phyloP scores from a whole-genome alignment of 2,113 vertebrate species.

The Neotoma lepida region DNA sequence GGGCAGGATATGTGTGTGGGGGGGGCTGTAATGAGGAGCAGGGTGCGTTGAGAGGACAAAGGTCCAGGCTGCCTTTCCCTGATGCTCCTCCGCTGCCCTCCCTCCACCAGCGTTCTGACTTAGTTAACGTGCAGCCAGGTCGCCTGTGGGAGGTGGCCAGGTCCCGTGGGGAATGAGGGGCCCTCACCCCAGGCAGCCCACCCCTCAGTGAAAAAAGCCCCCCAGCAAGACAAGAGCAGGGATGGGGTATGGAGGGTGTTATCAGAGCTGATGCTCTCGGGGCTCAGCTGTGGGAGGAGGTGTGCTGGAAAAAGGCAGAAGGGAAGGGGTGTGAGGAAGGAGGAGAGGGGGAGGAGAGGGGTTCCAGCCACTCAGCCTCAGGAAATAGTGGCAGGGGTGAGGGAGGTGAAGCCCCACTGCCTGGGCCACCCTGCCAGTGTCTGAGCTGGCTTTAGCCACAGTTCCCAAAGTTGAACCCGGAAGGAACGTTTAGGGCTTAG shows the following conservation, averaged over 20 bases:
- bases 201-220: background rate
- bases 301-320: background rate
- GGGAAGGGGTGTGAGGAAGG: fast-evolving
- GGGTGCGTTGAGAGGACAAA: background rate
- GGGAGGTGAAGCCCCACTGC: background rate
- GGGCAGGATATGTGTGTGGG: background rate
- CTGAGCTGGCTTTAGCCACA: background rate
- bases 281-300: background rate
- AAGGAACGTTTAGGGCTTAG: fast-evolving
- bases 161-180: background rate
- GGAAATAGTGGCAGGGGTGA: background rate
- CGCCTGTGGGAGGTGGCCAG: background rate
- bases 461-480: background rate
- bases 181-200: background rate
- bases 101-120: background rate
- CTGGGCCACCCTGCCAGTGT: fast-evolving
- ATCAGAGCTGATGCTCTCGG: background rate
- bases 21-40: too few relatives aligned
- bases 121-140: background rate
- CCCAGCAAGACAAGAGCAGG: background rate
- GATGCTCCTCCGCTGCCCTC: too few relatives aligned
- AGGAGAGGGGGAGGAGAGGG: background rate
- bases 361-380: background rate
- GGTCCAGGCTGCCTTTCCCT: background rate
- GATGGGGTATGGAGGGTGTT: background rate